Evolutionary conservation across 2,888 invertebrate genomes (phyloP).

Genomic region (Sycophila texana): DNA sequence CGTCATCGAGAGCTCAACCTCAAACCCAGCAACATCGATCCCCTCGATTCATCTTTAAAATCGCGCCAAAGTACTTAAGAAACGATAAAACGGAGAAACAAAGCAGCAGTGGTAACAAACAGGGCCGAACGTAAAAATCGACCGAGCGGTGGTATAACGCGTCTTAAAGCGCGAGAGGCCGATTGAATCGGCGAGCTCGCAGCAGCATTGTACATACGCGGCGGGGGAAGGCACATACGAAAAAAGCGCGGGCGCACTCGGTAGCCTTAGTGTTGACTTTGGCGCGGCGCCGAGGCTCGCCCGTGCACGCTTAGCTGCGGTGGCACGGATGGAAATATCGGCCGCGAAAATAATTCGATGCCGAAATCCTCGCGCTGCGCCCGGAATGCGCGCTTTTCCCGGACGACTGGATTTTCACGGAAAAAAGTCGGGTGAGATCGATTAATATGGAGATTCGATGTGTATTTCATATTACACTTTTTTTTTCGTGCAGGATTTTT

Average conservation of each 20-base stretch:
- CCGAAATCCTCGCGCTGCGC: constrained; percentile 54
- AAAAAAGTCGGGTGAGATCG: constrained; percentile 6
- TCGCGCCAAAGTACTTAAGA: neutral
- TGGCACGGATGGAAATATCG: constrained; percentile 74
- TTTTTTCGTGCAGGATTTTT: too few relatives aligned
- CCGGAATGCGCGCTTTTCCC: neutral
- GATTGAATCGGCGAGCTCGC: constrained; percentile 19
- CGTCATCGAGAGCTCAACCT: too few relatives aligned
- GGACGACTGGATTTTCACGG: neutral
- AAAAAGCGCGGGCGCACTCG: constrained; percentile 18
- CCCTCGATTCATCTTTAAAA: neutral
- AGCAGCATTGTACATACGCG: too few relatives aligned
- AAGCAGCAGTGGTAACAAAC: constrained; percentile 15
- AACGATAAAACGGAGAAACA: neutral
- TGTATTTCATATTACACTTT: too few relatives aligned
- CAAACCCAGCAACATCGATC: too few relatives aligned
- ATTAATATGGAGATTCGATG: too few relatives aligned
- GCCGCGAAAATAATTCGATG: constrained; percentile 75
- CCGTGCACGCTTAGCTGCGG: constrained; percentile 64
- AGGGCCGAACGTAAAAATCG: neutral
- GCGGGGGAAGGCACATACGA: constrained; percentile 4
- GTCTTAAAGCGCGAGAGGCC: constrained; percentile 7
- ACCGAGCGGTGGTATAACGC: neutral
- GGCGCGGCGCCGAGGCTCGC: constrained; percentile 70
- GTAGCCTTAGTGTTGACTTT: constrained; percentile 68